Conservation (phyloP, 2,797 vertebrate species). For the Arrhamphus sclerolepis region DNA sequence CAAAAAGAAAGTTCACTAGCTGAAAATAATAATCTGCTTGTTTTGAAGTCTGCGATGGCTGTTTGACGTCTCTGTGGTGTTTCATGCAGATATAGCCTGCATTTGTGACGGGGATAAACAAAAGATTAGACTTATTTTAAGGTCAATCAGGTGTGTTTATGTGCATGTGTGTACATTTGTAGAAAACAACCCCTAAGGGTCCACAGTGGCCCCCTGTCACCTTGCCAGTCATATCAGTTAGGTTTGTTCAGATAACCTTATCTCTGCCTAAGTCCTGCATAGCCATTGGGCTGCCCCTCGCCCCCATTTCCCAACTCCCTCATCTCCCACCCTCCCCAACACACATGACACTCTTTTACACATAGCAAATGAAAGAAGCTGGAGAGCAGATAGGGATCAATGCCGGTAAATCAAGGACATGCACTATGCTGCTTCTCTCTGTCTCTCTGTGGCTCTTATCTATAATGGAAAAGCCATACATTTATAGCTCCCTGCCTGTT, state of each 20-base stretch:
- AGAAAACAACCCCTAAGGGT: slow-evolving; percentile 49
- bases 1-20: slow-evolving; percentile 60
- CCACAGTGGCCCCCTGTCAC: slow-evolving; percentile 67
- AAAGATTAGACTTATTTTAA: slow-evolving; percentile 73
- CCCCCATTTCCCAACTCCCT: background rate
- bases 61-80: slow-evolving; percentile 64
- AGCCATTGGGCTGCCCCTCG: slow-evolving; percentile 62
- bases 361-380: slow-evolving; percentile 69
- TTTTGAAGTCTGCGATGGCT: slow-evolving; percentile 64
- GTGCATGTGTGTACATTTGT: slow-evolving; percentile 29
- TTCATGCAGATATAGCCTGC: slow-evolving; percentile 72
- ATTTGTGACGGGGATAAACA: slow-evolving; percentile 75
- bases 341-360: slow-evolving; percentile 43
- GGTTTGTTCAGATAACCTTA: slow-evolving; percentile 79
- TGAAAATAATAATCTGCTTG: slow-evolving; percentile 65
- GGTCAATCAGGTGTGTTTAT: slow-evolving; percentile 51
- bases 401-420: slow-evolving; percentile 80
- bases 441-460: slow-evolving; percentile 75
- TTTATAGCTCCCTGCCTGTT: slow-evolving; percentile 66
- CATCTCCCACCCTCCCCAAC: no score
- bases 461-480: slow-evolving; percentile 79
- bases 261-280: slow-evolving; percentile 73
- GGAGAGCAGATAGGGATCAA: slow-evolving; percentile 74
- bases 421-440: slow-evolving; percentile 71
- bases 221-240: slow-evolving; percentile 80